These are phyloP conservation scores for Drosophila antonietae DNA, from an alignment of 2,888 invertebrate genomes.

Conservation along the genomic window DNA sequence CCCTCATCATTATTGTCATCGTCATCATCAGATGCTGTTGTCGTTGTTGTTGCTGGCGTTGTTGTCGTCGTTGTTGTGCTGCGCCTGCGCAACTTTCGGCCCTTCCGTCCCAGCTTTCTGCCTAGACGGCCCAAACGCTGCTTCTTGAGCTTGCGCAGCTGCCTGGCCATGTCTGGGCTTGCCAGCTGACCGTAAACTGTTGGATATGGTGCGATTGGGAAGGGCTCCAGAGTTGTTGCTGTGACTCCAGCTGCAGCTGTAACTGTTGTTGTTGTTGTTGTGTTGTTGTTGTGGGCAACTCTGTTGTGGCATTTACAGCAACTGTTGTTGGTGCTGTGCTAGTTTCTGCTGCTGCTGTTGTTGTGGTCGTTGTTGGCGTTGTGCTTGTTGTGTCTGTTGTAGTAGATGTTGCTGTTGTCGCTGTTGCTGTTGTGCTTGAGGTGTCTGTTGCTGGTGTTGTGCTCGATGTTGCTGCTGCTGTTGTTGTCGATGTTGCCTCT, in stretches of 20 bases:
- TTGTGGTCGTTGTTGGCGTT: neutral
- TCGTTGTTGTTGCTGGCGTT: constrained; percentile 7
- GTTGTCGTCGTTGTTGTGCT: constrained; percentile 37
- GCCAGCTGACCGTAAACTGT: constrained; percentile 31
- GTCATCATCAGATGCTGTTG: neutral
- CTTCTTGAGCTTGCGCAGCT: constrained; percentile 20
- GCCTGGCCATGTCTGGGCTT: constrained; percentile 10
- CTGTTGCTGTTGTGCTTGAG: neutral
- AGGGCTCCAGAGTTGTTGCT: constrained; percentile 38
- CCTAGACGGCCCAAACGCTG: constrained; percentile 36
- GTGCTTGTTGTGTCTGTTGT: neutral
- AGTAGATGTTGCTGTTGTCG: neutral
- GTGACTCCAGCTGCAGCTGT: neutral
- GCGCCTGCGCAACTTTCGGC: constrained; percentile 55
- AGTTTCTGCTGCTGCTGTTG: neutral
- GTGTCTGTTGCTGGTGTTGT: neutral
- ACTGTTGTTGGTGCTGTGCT: neutral
- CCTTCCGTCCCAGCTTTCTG: constrained; percentile 43
- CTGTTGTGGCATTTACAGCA: constrained; percentile 1
- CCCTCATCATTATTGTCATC: neutral
- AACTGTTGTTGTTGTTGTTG: constrained; percentile 27
- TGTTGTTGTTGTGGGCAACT: constrained; percentile 5
- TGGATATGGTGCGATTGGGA: constrained; percentile 54
- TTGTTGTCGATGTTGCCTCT: constrained; percentile 11
- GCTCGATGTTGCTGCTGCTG: constrained; percentile 5